Percentiles rank a stretch among this genome's conserved stretches.
These are phyloP conservation scores for Centroberyx gerrardi DNA, from an alignment of 2,797 vertebrate species.

Conservation along the genomic window DNA sequence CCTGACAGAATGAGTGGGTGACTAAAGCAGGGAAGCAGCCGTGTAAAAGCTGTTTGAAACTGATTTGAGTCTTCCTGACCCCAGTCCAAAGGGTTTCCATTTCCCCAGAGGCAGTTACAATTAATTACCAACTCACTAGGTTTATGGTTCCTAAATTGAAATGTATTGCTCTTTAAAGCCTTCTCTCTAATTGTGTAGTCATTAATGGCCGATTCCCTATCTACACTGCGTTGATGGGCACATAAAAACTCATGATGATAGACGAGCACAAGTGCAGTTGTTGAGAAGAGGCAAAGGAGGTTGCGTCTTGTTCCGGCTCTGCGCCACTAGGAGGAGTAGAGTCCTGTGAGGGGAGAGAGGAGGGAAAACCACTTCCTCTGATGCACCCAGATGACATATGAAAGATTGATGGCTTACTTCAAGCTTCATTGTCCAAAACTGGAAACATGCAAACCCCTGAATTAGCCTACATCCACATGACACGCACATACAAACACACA, in stretches of 20 bases:
- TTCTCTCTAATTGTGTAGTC: conserved; percentile 80
- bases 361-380: conserved; percentile 22
- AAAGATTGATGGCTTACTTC: conserved; percentile 75
- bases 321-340: conserved; percentile 79
- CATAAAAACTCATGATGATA: conserved; percentile 77
- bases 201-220: conserved; percentile 80
- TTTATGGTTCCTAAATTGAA: conserved; percentile 83
- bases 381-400: conserved; percentile 44
- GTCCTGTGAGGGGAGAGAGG: conserved; percentile 17
- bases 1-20: conserved; percentile 57
- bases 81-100: conserved; percentile 73
- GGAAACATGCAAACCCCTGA: conserved; percentile 63
- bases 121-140: conserved; percentile 81
- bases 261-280: conserved; percentile 62
- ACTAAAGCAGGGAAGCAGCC: conserved; percentile 74
- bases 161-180: conserved; percentile 78
- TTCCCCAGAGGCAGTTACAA: conserved; percentile 72
- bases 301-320: conserved; percentile 7
- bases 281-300: conserved; percentile 37
- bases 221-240: conserved; percentile 74
- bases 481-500: conserved; percentile 57
- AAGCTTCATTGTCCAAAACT: conserved; percentile 73
- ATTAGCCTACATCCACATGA: conserved; percentile 67
- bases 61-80: conserved; percentile 95
- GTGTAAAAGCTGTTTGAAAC: conserved; percentile 93